These are phyloP conservation scores for Mantis religiosa DNA, from an alignment of 2,888 invertebrate species.

Conservation along the genomic window DNA sequence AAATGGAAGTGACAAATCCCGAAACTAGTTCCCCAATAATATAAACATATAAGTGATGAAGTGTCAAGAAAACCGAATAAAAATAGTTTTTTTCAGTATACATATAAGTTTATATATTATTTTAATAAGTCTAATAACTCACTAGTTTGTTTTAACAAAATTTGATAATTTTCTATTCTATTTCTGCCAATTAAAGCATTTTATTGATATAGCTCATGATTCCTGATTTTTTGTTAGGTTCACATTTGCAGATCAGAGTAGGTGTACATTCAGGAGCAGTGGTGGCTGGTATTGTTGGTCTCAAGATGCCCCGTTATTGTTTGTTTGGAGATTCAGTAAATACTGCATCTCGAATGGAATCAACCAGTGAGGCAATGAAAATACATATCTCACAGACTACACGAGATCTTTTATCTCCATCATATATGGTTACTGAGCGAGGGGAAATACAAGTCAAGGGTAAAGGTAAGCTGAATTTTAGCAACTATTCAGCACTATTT, in stretches of 20 bases:
- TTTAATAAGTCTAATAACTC: no score
- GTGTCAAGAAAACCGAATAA: no score
- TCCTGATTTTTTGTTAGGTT: slow-evolving; percentile 48
- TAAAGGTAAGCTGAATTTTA: slow-evolving; percentile 57
- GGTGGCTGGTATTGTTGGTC: slow-evolving; percentile 88
- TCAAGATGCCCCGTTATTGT: slow-evolving; percentile 87
- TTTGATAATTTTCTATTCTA: no score
- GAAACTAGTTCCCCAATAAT: no score
- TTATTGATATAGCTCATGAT: no score
- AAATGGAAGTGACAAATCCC: no score
- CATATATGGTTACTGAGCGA: slow-evolving; percentile 71
- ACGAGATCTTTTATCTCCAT: slow-evolving; percentile 65
- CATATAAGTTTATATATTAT: no score
- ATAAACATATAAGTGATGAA: no score
- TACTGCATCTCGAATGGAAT: slow-evolving; percentile 90
- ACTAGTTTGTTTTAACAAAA: no score
- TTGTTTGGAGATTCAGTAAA: slow-evolving; percentile 89
- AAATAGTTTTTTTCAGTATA: no score
- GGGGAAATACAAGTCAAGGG: slow-evolving; percentile 88
- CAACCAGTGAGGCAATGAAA: slow-evolving; percentile 87
- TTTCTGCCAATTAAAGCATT: no score
- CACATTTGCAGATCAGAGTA: slow-evolving; percentile 76
- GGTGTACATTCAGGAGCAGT: slow-evolving; percentile 73
- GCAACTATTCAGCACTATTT: no score
- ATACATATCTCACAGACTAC: slow-evolving; percentile 93